These are phyloP conservation scores for Sycobia sp. DNA, from an alignment of 1,140 invertebrate genomes.

Conservation along the genomic window DNA sequence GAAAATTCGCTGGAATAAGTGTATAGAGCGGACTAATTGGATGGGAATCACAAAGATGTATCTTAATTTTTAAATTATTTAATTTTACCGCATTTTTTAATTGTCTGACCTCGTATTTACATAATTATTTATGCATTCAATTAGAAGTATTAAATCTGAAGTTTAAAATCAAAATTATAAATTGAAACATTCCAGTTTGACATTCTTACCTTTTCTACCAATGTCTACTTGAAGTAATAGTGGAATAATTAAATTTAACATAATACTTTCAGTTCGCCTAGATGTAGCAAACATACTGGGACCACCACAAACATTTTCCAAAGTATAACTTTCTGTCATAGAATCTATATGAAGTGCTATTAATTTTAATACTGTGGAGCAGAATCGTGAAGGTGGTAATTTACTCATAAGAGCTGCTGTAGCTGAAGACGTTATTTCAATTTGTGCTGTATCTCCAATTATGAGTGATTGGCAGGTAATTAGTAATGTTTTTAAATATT, in stretches of 20 bases:
- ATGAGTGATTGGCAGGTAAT: slow-evolving; percentile 85
- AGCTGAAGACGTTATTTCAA: slow-evolving; percentile 69
- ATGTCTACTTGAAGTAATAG: slow-evolving; percentile 92
- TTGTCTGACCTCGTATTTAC: no score
- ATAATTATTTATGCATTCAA: no score
- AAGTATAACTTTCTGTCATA: slow-evolving; percentile 82
- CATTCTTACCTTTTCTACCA: slow-evolving; percentile 79
- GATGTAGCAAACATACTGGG: slow-evolving; percentile 84
- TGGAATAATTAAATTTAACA: slow-evolving; percentile 95
- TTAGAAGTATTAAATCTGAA: no score
- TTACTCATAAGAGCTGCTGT: slow-evolving; percentile 81
- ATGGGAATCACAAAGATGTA: no score
- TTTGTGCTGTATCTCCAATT: slow-evolving; percentile 76
- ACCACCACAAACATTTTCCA: slow-evolving; percentile 93
- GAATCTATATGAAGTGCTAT: slow-evolving; percentile 88
- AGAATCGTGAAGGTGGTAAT: slow-evolving; percentile 90
- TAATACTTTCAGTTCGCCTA: slow-evolving; percentile 91
- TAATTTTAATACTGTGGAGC: slow-evolving; percentile 91
- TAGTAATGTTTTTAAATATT: slow-evolving; percentile 89
- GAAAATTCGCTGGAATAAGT: no score
- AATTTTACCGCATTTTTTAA: no score
- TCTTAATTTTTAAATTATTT: no score
- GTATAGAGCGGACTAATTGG: no score
- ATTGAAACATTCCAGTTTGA: no score
- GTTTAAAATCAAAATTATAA: no score